A percentile compares a stretch with the other conserved stretches of the same genome.
phyloP scores from a whole-genome alignment of 2,113 vertebrate species.

The Stercorarius parasiticus region DNA sequence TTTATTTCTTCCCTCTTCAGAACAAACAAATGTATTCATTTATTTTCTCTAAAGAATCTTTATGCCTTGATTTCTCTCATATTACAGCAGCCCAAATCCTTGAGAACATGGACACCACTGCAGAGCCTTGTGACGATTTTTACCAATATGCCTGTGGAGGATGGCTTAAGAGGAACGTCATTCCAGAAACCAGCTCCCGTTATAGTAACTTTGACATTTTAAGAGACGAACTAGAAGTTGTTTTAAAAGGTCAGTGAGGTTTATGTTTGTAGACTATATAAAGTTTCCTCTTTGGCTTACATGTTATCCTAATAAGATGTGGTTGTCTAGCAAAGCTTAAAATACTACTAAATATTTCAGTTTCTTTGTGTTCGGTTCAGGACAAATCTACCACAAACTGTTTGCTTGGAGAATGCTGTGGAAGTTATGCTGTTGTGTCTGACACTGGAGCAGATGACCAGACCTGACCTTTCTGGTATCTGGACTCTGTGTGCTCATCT shows the following conservation, averaged over 20 bases:
- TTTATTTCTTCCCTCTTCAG: background rate
- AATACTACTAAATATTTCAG: background rate
- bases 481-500: background rate
- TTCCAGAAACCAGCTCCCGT: constrained; percentile 91
- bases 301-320: background rate
- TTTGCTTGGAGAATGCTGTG: background rate
- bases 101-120: constrained; percentile 87
- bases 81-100: constrained; percentile 88
- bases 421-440: background rate
- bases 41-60: background rate
- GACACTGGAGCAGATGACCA: background rate
- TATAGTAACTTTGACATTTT: constrained; percentile 95
- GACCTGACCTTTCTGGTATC: background rate
- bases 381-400: background rate
- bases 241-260: constrained; percentile 89
- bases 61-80: background rate
- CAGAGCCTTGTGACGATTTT: constrained; percentile 87
- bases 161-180: constrained; percentile 92
- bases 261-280: constrained; percentile 15
- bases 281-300: constrained; percentile 27
- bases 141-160: constrained; percentile 94
- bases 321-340: constrained; percentile 9
- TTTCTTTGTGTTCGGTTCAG: background rate
- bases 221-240: constrained; percentile 88
- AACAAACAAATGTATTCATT: background rate